Conservation (phyloP, 2,888 invertebrate genomes). For the Amiota communis region DNA sequence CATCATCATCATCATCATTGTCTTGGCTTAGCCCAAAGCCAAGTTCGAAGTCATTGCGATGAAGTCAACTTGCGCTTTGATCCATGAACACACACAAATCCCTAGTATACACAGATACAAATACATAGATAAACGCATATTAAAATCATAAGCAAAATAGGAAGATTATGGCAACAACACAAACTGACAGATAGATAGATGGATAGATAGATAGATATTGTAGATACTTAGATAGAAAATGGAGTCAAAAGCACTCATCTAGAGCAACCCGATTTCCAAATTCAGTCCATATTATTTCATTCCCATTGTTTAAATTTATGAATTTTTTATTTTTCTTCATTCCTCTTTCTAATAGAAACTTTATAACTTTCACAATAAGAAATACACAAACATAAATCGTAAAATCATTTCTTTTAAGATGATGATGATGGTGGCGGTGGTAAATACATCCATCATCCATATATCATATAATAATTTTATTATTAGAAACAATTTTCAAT, state of each 20-base stretch:
- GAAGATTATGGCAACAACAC: neutral
- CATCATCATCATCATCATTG: neutral
- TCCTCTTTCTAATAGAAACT: too few species aligned
- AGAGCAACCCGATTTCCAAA: conserved; percentile 9
- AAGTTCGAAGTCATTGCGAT: conserved; percentile 11
- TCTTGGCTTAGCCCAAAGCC: conserved; percentile 10
- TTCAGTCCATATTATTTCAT: too few species aligned
- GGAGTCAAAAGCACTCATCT: conserved; percentile 3
- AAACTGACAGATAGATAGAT: neutral
- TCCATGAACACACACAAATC: neutral
- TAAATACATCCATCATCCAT: too few species aligned
- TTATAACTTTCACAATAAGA: too few species aligned
- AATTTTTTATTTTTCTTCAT: too few species aligned
- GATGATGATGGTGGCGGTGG: too few species aligned
- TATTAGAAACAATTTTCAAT: too few species aligned
- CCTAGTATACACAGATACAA: neutral
- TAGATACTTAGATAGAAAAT: neutral
- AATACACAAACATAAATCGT: too few species aligned
- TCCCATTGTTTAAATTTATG: too few species aligned
- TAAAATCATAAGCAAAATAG: neutral
- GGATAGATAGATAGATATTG: neutral
- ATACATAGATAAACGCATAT: neutral
- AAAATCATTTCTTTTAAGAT: too few species aligned
- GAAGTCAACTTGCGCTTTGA: conserved; percentile 18
- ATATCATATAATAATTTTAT: too few species aligned